These are phyloP conservation scores for Sander vitreus DNA, from an alignment of 2,113 vertebrate genomes.

Conservation along the genomic window DNA sequence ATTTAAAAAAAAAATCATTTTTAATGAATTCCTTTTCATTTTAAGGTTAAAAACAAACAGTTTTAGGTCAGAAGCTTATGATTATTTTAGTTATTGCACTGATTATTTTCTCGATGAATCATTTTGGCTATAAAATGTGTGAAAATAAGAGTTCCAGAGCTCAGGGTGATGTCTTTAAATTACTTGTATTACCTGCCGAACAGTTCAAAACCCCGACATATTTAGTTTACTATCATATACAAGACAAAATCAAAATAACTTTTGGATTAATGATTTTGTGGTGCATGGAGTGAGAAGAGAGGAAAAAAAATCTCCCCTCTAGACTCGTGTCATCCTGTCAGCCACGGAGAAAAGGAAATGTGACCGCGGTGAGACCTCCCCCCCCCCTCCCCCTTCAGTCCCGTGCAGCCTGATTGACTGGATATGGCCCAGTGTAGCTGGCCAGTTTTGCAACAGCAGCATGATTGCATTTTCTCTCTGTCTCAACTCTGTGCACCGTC, in stretches of 20 bases:
- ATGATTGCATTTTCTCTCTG: slow-evolving; percentile 17
- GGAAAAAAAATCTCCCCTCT: not conserved
- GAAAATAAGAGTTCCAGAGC: not conserved
- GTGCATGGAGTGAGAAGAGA: not conserved
- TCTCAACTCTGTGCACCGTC: not conserved
- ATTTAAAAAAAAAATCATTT: slow-evolving; percentile 16
- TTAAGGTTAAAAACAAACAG: slow-evolving; percentile 12
- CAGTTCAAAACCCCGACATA: not conserved
- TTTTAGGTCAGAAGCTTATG: not conserved
- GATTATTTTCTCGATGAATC: not conserved
- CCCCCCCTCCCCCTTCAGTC: slow-evolving; percentile 37
- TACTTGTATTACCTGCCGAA: not conserved
- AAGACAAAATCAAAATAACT: not conserved
- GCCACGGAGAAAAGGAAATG: slow-evolving; percentile 30
- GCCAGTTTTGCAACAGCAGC: slow-evolving; percentile 63
- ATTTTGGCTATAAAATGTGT: not conserved
- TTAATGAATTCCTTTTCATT: slow-evolving; percentile 56
- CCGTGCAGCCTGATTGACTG: slow-evolving; percentile 71
- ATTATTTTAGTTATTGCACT: not conserved
- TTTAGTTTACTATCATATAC: not conserved
- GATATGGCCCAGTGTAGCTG: slow-evolving; percentile 42
- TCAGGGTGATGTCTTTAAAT: not conserved
- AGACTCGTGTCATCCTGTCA: slow-evolving; percentile 36
- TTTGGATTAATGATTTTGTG: not conserved
- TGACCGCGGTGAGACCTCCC: slow-evolving; percentile 17